Conservation (phyloP, 2,113 vertebrate species). For the Gila orcuttii region DNA sequence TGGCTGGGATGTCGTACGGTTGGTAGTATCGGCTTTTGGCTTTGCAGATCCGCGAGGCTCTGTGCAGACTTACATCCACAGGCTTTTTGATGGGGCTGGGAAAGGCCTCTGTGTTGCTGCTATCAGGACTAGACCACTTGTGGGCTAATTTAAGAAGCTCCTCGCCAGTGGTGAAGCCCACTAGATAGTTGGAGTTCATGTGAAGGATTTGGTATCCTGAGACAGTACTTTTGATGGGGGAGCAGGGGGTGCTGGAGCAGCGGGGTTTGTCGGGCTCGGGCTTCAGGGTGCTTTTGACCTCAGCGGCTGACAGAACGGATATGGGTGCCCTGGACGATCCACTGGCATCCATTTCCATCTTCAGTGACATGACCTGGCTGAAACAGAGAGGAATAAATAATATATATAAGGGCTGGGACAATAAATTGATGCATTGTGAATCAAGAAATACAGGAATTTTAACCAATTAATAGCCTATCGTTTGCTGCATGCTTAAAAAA, state of each 20-base stretch:
- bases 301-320: constrained; percentile 82
- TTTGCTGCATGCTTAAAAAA: too few relatives aligned
- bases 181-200: constrained; percentile 96
- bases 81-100: constrained; percentile 77
- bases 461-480: too few relatives aligned
- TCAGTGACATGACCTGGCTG: constrained; percentile 73
- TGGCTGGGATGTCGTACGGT: constrained; percentile 91
- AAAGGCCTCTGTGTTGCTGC: constrained; percentile 71
- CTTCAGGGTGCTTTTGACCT: constrained; percentile 78
- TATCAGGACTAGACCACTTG: constrained; percentile 81
- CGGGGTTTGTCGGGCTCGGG: constrained; percentile 86
- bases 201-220: constrained; percentile 94
- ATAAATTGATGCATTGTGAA: too few relatives aligned
- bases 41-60: constrained; percentile 86
- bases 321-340: constrained; percentile 83
- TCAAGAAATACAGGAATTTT: too few relatives aligned
- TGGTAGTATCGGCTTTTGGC: constrained; percentile 89
- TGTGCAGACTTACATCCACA: constrained; percentile 80
- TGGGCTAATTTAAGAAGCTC: constrained; percentile 93
- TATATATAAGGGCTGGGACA: too few relatives aligned
- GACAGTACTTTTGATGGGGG: constrained; percentile 86
- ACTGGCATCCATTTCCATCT: constrained; percentile 91
- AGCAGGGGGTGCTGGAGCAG: constrained; percentile 94
- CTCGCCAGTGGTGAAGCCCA: constrained; percentile 93
- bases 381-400: constrained; percentile 32